phyloP scores from a whole-genome alignment of 2,797 vertebrate genomes.

The Cossypha dichroa region DNA sequence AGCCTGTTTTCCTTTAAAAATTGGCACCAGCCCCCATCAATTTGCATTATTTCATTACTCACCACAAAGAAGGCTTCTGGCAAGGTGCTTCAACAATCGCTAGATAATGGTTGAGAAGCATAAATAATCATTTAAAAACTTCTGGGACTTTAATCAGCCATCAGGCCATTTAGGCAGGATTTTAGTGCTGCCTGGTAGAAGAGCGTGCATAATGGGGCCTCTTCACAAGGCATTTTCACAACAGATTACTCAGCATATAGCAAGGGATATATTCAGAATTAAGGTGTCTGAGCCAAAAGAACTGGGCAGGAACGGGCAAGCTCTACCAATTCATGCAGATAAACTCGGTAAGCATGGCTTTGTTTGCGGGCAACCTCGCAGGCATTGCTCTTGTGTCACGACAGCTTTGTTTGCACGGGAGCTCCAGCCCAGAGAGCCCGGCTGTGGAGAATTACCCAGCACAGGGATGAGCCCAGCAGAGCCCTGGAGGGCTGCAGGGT shows the following conservation, averaged over 20 bases:
- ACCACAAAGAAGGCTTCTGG: slow-evolving; percentile 29
- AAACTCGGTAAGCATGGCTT: slow-evolving; percentile 44
- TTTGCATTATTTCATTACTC: slow-evolving; percentile 24
- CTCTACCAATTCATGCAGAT: slow-evolving; percentile 51
- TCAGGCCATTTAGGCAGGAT: slow-evolving; percentile 9
- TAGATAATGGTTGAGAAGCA: slow-evolving; percentile 32
- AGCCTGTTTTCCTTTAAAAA: slow-evolving; percentile 18
- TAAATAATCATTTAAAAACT: slow-evolving; percentile 46
- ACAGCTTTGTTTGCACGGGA: slow-evolving; percentile 38
- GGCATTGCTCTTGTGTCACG: slow-evolving; percentile 46
- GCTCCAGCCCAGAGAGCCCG: background rate
- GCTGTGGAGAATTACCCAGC: background rate
- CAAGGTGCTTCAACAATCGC: slow-evolving; percentile 15
- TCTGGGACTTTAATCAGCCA: slow-evolving; percentile 40
- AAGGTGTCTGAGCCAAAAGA: slow-evolving; percentile 65
- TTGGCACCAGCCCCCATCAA: background rate
- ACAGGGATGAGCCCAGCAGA: background rate
- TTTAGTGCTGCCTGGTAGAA: slow-evolving; percentile 47
- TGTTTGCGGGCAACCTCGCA: slow-evolving; percentile 48
- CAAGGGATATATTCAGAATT: slow-evolving; percentile 63
- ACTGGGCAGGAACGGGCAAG: slow-evolving; percentile 63
- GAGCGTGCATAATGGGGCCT: slow-evolving; percentile 28
- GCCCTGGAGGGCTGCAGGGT: background rate
- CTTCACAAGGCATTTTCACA: slow-evolving; percentile 32
- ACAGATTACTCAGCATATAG: slow-evolving; percentile 65